Base-by-base conservation (phyloP, 2,888 invertebrate genomes). In the Epistrophe grossulariae region DNA sequence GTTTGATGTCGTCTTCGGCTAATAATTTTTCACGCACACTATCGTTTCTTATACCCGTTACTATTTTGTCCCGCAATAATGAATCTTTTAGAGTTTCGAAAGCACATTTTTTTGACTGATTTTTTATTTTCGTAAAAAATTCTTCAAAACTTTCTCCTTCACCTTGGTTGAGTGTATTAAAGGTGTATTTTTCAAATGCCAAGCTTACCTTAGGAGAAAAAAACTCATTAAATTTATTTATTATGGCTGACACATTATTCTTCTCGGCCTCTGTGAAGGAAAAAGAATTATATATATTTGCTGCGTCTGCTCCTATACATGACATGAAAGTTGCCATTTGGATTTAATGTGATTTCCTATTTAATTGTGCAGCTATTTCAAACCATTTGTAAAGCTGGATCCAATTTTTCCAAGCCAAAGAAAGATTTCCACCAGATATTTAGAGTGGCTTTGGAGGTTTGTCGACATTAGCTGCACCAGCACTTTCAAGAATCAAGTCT, bases 241-340 rank as follows among this genome's bases (percentile, higher is more conserved):
- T 43, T 43, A 74, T 64, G 13, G 24, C 50, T 11, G 74, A 13
- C 0, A 74, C 43, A 6, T 43, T 43, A 43, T 43, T 43, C 43
- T n/a, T 43, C 7, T 43, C 15, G n/a, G n/a, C 6, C 28, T 28
- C 55, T 5, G 31, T 35, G 31, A 43, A 17, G 17, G 43, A 55
- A n/a, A 24, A 72, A 40, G 64, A 79, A 28, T 66, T 72, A 35
- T 62, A 71, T 2, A 79, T 64, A 2, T 40, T 55, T 38, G 62
- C 62, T 24, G 62, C 62, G 19, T 78, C 78, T 28, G 17, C 28
- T n/a, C 70, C 60, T 28, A 78, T 60, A 24, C 50, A 24, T 24
- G 59, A 60, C 78, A 78, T 78, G 10, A 78, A 78, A 19, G 70
- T 70, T 38, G 78, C 60, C 13, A 78, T 52, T 62, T 78, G 78